Evolutionary conservation across 2,888 invertebrate species (phyloP).

Genomic region (Drosophila antonietae): DNA sequence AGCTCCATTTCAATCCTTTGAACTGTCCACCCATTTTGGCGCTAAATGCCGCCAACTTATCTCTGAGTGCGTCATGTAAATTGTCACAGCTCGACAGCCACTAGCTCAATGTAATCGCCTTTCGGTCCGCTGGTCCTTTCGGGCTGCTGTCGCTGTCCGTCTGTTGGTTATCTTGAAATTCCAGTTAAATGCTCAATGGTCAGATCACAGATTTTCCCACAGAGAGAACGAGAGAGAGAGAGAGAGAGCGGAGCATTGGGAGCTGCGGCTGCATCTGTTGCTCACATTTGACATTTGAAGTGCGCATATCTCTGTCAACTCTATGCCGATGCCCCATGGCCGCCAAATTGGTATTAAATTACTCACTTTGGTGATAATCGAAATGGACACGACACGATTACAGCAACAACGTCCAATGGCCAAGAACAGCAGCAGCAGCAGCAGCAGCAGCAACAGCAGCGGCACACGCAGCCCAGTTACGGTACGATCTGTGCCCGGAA

Average conservation of each 20-base stretch:
- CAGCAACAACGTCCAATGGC: conserved; percentile 53
- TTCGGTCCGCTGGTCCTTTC: conserved; percentile 16
- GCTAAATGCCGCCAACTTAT: conserved; percentile 37
- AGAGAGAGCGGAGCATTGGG: background rate
- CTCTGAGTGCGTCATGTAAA: conserved; percentile 54
- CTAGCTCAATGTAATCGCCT: conserved; percentile 62
- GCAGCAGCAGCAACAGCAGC: conserved; percentile 12
- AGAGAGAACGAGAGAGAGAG: conserved; percentile 1
- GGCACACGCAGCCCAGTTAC: conserved; percentile 9
- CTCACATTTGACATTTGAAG: conserved; percentile 81
- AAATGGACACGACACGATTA: conserved; percentile 79
- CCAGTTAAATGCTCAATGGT: conserved; percentile 66
- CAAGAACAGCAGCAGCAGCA: conserved; percentile 6
- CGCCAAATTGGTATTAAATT: conserved; percentile 81
- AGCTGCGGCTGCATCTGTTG: conserved; percentile 61
- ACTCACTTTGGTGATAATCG: conserved; percentile 80
- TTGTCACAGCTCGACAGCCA: conserved; percentile 64
- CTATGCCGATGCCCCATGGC: conserved; percentile 67
- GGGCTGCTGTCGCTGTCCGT: conserved; percentile 24
- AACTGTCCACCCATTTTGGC: conserved; percentile 15
- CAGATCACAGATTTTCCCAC: conserved; percentile 65
- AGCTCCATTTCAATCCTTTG: conserved; percentile 2
- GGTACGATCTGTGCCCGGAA: conserved; percentile 5
- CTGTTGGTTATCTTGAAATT: conserved; percentile 62
- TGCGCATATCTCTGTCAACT: conserved; percentile 76